Evolutionary conservation across 2,113 vertebrate genomes (phyloP).

Genomic region (Chionodraco myersi): DNA sequence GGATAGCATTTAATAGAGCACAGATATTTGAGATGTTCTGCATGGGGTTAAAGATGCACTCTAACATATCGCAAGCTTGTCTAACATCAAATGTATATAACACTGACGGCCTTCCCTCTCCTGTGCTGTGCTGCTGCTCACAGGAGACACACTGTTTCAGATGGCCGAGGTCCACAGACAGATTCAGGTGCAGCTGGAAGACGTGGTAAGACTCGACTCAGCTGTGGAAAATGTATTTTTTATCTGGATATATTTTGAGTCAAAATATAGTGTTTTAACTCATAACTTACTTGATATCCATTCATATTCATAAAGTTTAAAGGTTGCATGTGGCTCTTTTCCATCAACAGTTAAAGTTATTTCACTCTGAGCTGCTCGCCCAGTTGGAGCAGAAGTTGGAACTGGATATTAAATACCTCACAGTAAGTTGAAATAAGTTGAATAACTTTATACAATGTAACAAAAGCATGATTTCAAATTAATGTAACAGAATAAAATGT

Average conservation of each 20-base stretch:
- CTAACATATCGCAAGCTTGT: not conserved
- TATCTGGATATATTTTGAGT: no score
- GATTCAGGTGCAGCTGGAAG: conserved; percentile 90
- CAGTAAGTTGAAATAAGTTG: conserved; percentile 58
- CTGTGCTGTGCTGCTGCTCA: conserved; percentile 20
- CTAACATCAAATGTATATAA: not conserved
- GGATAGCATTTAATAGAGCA: not conserved
- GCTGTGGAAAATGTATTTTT: not conserved
- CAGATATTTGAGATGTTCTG: not conserved
- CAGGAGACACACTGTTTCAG: conserved; percentile 89
- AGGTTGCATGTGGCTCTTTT: conserved; percentile 1
- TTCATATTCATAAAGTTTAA: no score
- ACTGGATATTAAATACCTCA: conserved; percentile 89
- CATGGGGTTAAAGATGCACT: conserved; percentile 8
- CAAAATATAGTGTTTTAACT: no score
- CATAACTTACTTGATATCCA: no score
- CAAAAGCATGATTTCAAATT: not conserved
- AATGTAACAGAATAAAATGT: no score
- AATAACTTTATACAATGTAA: not conserved
- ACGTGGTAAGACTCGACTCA: conserved; percentile 81
- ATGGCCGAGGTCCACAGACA: conserved; percentile 91
- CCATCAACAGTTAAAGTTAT: conserved; percentile 85
- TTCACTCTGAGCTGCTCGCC: conserved; percentile 88
- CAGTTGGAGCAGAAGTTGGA: conserved; percentile 90
- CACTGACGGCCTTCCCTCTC: conserved; percentile 5